Evolutionary conservation across 2,888 invertebrate genomes (phyloP), one percentile per base, ranked within the genome.

Genomic region (Zeuzera pyrina): DNA sequence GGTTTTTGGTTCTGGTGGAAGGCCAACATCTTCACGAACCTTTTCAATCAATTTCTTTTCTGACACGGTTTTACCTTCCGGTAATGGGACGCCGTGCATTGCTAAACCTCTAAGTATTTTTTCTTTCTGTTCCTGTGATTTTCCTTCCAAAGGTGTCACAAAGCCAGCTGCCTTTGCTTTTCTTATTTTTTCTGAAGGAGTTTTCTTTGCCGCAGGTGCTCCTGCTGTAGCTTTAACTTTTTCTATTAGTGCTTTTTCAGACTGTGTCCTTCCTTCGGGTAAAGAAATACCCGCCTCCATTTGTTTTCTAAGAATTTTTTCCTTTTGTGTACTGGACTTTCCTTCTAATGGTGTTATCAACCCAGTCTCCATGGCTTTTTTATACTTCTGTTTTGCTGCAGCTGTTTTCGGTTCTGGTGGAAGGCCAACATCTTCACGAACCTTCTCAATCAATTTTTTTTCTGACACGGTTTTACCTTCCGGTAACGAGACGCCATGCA

Each of bases 91-190:
- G 48, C 45, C 1, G 45, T 34, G 29, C 23, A 35, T 23, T 16
- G 43, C 55, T 31, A 60, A 37, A 1, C 58, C 61, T 52, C 39
- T 60, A 2, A 64, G 33, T 24, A 61, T 64, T 37, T 49, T 57
- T 44, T 64, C 60, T 30, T 55, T 60, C 34, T 60, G 47, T 12
- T 47, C 34, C 7, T 36, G 40, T 12, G 51, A 43, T 39, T 67
- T 67, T 3, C 63, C 57, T 30, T 43, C 31, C 3, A 66, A 42
- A 4, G 64, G 62, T 1, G 63, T 59, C 3, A 60, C 21, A 11
- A 49, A 21, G 1, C 56, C 56, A 3, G 42, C 43, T 8, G 43
- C 47, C 41, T 48, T 51, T 0, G 50, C 51, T 29, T 42, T 43
- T 7, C 35, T 25, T 6, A 38, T 28, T 30, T 52, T 54, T 39